These are phyloP conservation scores for Dreissena polymorpha DNA, from an alignment of 1,140 invertebrate species.

Conservation along the genomic window DNA sequence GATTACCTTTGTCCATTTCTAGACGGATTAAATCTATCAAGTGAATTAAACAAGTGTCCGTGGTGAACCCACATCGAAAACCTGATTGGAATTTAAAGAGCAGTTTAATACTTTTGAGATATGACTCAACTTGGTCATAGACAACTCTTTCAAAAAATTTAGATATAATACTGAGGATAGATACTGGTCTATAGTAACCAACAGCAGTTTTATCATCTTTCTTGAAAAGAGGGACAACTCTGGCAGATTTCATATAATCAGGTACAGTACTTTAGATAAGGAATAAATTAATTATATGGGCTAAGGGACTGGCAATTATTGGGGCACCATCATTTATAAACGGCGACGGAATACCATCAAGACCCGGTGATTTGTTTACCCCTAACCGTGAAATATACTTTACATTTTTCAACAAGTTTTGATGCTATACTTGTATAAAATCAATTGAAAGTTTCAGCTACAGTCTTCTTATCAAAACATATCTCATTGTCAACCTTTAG, in stretches of 20 bases:
- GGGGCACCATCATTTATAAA: conserved; percentile 27
- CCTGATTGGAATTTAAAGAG: not conserved
- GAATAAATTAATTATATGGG: conserved; percentile 33
- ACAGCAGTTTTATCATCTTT: conserved; percentile 36
- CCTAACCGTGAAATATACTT: not conserved
- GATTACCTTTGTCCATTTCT: conserved; percentile 2
- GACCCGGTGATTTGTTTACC: conserved; percentile 4
- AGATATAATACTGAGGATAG: conserved; percentile 29
- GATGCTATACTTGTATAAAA: conserved; percentile 34
- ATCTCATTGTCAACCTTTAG: not conserved
- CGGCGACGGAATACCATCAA: conserved; percentile 24
- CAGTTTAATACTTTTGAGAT: not conserved
- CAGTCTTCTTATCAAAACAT: conserved; percentile 21
- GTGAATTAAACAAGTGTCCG: conserved; percentile 1
- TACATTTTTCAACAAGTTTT: conserved; percentile 19
- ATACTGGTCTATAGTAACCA: conserved; percentile 37
- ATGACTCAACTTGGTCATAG: conserved; percentile 8
- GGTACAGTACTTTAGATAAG: conserved; percentile 24
- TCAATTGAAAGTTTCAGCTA: not conserved
- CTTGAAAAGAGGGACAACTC: conserved; percentile 29
- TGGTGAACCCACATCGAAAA: not conserved
- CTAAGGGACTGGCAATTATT: conserved; percentile 19
- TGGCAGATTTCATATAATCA: conserved; percentile 23
- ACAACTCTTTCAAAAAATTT: conserved; percentile 22
- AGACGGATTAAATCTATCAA: conserved; percentile 3